These are phyloP conservation scores for Hipposideros armiger DNA, from an alignment of 2,113 vertebrate genomes.

Conservation along the genomic window DNA sequence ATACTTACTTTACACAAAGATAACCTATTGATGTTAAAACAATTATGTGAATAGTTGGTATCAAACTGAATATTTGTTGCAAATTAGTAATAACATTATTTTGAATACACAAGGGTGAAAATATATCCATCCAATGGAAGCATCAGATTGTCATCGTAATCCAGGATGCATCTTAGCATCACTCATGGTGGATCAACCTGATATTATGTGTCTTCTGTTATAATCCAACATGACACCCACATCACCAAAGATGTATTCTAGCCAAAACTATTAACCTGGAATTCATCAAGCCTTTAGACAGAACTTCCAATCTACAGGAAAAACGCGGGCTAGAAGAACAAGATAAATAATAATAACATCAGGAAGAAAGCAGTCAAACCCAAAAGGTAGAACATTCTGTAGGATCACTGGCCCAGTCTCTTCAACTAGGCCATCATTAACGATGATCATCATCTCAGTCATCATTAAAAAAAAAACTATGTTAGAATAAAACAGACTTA, in stretches of 20 bases:
- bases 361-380: neutral
- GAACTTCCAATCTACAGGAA: neutral
- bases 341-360: neutral
- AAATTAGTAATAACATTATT: conserved; percentile 27
- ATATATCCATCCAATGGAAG: neutral
- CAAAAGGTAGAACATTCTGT: neutral
- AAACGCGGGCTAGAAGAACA: conserved; percentile 9
- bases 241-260: conserved; percentile 5
- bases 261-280: conserved; percentile 8
- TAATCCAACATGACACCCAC: neutral
- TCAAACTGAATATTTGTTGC: neutral
- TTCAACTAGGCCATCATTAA: neutral
- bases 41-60: neutral
- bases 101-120: neutral
- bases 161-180: neutral
- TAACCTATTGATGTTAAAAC: neutral
- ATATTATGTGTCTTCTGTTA: neutral
- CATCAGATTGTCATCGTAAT: conserved; percentile 31
- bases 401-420: neutral
- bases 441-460: neutral
- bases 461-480: neutral
- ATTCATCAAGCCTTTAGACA: neutral
- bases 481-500: conserved; percentile 2
- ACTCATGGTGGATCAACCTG: neutral
- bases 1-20: neutral